A percentile compares a stretch with the other conserved stretches of the same genome.
These are phyloP conservation scores for Oryzias dopingdopingensis DNA, from an alignment of 2,797 vertebrate species.

Conservation along the genomic window DNA sequence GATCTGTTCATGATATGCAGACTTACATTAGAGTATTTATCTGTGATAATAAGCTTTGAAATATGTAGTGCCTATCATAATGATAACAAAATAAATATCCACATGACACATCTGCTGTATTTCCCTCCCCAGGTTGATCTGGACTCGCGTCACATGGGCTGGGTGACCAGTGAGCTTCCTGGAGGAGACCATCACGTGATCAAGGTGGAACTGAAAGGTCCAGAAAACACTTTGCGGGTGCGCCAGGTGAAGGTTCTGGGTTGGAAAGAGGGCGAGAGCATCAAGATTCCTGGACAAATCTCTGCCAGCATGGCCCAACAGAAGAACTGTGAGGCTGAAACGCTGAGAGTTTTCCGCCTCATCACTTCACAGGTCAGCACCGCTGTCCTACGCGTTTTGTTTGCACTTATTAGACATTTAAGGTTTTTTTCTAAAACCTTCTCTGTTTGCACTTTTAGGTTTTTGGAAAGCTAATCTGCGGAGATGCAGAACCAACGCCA, in stretches of 20 bases:
- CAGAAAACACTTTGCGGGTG: constrained; percentile 97
- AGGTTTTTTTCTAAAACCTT: background rate
- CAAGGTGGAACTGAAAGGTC: constrained; percentile 97
- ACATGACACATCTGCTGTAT: background rate
- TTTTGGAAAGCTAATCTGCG: constrained; percentile 97
- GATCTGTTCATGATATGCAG: too few relatives aligned
- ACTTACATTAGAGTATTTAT: too few relatives aligned
- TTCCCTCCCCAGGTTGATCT: constrained; percentile 84
- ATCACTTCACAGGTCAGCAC: constrained; percentile 93
- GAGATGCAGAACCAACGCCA: constrained; percentile 97
- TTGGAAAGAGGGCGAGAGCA: constrained; percentile 97
- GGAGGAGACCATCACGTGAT: constrained; percentile 95
- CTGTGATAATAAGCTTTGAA: too few relatives aligned
- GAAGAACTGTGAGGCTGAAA: constrained; percentile 97
- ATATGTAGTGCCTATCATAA: too few relatives aligned
- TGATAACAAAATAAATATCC: too few relatives aligned
- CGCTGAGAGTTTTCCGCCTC: constrained; percentile 92
- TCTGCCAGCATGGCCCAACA: constrained; percentile 97
- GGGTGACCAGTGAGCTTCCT: constrained; percentile 97
- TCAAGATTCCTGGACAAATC: constrained; percentile 95
- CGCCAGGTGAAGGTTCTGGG: constrained; percentile 97
- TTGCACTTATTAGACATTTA: too few relatives aligned
- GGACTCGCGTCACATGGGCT: constrained; percentile 98
- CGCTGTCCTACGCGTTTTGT: background rate
- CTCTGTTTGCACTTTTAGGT: constrained; percentile 75